Conservation (phyloP, 1,140 invertebrate species). For the Periplaneta americana region DNA sequence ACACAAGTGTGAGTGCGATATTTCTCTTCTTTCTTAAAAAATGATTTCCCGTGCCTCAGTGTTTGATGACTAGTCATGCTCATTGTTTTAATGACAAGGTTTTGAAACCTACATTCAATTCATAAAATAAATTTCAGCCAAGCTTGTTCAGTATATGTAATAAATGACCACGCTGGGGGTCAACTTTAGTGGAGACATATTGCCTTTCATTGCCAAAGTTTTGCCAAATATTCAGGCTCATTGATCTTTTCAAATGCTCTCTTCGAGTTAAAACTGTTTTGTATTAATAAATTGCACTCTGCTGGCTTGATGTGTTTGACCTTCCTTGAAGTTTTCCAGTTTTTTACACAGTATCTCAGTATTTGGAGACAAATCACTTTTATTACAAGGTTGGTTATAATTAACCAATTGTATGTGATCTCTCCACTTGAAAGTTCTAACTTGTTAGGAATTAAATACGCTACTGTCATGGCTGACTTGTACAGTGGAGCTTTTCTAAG, state of each 20-base stretch:
- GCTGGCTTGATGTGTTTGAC: not conserved
- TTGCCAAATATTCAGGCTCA: not conserved
- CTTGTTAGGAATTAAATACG: not conserved
- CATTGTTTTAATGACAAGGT: not conserved
- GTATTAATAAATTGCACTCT: not conserved
- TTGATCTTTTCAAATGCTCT: conserved; percentile 1
- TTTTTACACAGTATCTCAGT: not conserved
- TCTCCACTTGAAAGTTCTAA: not conserved
- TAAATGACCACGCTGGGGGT: not conserved
- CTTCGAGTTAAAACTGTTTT: not conserved
- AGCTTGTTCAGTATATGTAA: not conserved
- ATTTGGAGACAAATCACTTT: not conserved
- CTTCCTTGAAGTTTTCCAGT: not conserved
- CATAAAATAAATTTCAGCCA: not conserved
- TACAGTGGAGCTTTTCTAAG: not conserved
- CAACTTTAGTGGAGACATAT: not conserved
- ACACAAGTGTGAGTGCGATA: not conserved
- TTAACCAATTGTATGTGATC: not conserved
- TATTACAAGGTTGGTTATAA: not conserved
- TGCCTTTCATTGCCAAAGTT: conserved; percentile 1
- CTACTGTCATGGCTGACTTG: not conserved
- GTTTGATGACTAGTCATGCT: not conserved
- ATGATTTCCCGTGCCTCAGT: not conserved
- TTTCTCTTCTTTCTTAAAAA: not conserved
- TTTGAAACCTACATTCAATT: not conserved